Evolutionary conservation across 1,140 invertebrate genomes (phyloP).

Genomic region (Macrotrachela quadricornifera): DNA sequence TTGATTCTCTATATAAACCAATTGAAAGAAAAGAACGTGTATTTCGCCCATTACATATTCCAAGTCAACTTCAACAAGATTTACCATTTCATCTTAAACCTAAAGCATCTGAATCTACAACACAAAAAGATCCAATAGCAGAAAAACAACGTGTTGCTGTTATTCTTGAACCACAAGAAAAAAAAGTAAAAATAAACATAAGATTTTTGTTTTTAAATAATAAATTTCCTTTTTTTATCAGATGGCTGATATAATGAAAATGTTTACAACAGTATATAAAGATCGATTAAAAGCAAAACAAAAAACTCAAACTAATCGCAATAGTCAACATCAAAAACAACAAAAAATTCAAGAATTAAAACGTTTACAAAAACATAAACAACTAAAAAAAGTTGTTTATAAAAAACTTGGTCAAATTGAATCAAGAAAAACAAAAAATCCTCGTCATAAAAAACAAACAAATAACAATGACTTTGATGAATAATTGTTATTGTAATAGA

Average conservation of each 20-base stretch:
- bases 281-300: not conserved
- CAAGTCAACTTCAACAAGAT: slow-evolving; percentile 59
- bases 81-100: slow-evolving; percentile 78
- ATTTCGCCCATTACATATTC: slow-evolving; percentile 60
- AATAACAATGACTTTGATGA: too few species aligned
- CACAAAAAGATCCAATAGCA: slow-evolving; percentile 11
- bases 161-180: slow-evolving; percentile 62
- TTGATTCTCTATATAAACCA: slow-evolving; percentile 58
- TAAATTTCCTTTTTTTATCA: not conserved
- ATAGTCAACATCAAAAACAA: slow-evolving; percentile 4
- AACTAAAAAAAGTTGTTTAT: slow-evolving; percentile 5
- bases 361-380: slow-evolving; percentile 7
- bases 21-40: slow-evolving; percentile 48
- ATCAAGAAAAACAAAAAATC: not conserved
- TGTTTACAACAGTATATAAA: slow-evolving; percentile 7
- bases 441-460: too few species aligned
- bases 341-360: not conserved
- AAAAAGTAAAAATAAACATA: slow-evolving; percentile 35
- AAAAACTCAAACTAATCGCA: not conserved
- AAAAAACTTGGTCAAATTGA: slow-evolving; percentile 2
- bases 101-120: slow-evolving; percentile 32
- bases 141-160: slow-evolving; percentile 53
- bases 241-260: slow-evolving; percentile 4
- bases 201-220: not conserved
- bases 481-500: too few species aligned